A percentile compares a stretch with the other conserved stretches of the same genome.
phyloP scores from a whole-genome alignment of 2,113 vertebrate species.

The Fregetta grallaria region DNA sequence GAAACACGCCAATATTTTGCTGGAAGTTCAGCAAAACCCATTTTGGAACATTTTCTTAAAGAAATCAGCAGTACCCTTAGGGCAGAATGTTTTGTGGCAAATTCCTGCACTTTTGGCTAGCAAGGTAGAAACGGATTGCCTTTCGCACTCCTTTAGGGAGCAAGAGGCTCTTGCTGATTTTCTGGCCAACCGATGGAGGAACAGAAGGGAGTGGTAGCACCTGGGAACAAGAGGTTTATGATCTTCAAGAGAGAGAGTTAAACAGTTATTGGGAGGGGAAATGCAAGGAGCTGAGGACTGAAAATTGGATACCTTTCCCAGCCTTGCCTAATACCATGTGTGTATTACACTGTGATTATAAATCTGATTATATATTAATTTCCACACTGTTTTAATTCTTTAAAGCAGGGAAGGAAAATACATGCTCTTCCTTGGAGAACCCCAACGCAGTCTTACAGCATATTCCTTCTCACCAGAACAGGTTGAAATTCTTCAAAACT shows the following conservation, averaged over 20 bases:
- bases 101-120: not conserved
- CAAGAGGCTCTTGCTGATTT: not conserved
- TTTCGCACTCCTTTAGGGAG: not conserved
- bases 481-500: not conserved
- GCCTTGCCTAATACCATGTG: not conserved
- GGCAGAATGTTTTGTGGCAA: not conserved
- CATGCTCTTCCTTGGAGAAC: not conserved
- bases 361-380: not conserved
- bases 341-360: not conserved
- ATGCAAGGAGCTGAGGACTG: not conserved
- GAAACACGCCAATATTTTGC: not conserved
- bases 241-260: not conserved
- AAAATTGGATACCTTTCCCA: not conserved
- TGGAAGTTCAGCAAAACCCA: not conserved
- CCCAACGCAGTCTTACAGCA: not conserved
- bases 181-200: not conserved
- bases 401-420: not conserved
- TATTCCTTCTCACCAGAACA: not conserved
- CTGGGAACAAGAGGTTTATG: not conserved
- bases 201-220: not conserved
- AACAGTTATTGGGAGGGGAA: not conserved
- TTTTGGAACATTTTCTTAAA: not conserved
- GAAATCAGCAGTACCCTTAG: not conserved
- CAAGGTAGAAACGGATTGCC: not conserved
- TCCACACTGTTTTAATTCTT: not conserved